A percentile compares a stretch with the other conserved stretches of the same genome.
These are phyloP conservation scores for Nylanderia fulva DNA, from an alignment of 1,140 invertebrate species.

Conservation along the genomic window DNA sequence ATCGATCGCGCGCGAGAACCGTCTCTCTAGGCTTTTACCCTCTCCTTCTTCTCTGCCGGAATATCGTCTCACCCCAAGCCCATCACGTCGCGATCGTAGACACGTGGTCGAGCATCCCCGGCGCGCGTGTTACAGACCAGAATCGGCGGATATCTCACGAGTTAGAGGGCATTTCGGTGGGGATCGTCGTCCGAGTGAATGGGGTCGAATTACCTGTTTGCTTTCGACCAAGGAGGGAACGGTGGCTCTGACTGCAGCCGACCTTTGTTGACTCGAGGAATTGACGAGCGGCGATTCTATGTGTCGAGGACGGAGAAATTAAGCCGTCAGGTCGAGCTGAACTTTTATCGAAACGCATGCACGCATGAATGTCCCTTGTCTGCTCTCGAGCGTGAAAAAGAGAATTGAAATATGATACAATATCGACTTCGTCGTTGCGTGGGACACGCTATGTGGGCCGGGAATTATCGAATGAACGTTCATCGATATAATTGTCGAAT, in stretches of 20 bases:
- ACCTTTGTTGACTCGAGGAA: conserved; percentile 68
- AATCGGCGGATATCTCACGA: background rate
- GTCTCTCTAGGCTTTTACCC: background rate
- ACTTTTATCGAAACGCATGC: background rate
- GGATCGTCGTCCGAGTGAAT: conserved; percentile 32
- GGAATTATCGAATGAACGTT: conserved; percentile 1
- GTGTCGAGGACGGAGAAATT: background rate
- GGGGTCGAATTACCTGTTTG: conserved; percentile 59
- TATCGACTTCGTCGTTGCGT: conserved; percentile 22
- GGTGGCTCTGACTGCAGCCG: background rate
- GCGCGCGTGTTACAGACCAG: conserved; percentile 31
- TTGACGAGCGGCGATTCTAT: conserved; percentile 47
- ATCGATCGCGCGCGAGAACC: conserved; percentile 61
- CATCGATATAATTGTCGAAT: background rate
- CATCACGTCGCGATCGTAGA: conserved; percentile 54
- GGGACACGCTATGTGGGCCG: background rate
- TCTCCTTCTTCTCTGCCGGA: background rate
- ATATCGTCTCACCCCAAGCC: conserved; percentile 56
- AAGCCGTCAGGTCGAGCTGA: background rate
- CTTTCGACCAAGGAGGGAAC: background rate
- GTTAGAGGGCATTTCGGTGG: conserved; percentile 31
- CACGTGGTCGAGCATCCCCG: conserved; percentile 56
- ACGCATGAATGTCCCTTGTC: background rate
- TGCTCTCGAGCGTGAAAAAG: background rate
- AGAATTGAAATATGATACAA: conserved; percentile 45